These are phyloP conservation scores for Verasper variegatus DNA, from an alignment of 2,113 vertebrate genomes.

Conservation along the genomic window DNA sequence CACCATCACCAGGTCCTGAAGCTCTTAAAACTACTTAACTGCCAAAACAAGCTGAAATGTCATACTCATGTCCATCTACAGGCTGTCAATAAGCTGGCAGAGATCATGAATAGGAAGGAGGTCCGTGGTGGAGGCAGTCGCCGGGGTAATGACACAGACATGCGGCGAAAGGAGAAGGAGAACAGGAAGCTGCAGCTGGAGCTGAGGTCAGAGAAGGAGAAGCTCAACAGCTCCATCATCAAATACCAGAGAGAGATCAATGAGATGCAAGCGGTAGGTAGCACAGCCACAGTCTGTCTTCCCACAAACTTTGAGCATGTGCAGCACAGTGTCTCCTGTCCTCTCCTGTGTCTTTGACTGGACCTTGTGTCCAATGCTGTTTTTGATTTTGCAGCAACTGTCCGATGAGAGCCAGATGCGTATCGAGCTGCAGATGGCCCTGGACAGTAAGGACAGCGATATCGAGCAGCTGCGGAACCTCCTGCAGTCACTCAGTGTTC, in stretches of 20 bases:
- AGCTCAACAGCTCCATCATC: conserved; percentile 95
- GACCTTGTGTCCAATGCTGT: neutral
- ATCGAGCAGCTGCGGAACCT: conserved; percentile 97
- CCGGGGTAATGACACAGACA: conserved; percentile 94
- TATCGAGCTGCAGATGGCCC: conserved; percentile 97
- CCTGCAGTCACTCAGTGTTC: conserved; percentile 90
- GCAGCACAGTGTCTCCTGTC: too few relatives aligned
- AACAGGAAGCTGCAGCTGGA: conserved; percentile 98
- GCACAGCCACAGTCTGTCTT: neutral
- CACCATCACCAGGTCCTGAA: too few relatives aligned
- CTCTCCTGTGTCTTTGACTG: neutral
- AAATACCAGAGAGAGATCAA: conserved; percentile 98
- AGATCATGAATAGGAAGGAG: conserved; percentile 98
- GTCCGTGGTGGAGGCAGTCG: conserved; percentile 86
- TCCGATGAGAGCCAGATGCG: conserved; percentile 95
- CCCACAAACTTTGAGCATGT: neutral
- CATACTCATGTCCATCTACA: conserved; percentile 33
- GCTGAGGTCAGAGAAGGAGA: conserved; percentile 95
- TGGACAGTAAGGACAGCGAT: conserved; percentile 98
- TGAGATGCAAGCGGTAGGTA: conserved; percentile 95
- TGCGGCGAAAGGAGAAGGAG: conserved; percentile 96
- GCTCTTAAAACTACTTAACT: too few relatives aligned
- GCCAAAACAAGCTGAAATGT: neutral
- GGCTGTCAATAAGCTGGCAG: conserved; percentile 98
- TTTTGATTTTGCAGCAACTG: conserved; percentile 87